A percentile compares a stretch with the other conserved stretches of the same genome.
Evolutionary conservation across 2,797 vertebrate genomes (phyloP).

Genomic region (Pitangus sulphuratus): DNA sequence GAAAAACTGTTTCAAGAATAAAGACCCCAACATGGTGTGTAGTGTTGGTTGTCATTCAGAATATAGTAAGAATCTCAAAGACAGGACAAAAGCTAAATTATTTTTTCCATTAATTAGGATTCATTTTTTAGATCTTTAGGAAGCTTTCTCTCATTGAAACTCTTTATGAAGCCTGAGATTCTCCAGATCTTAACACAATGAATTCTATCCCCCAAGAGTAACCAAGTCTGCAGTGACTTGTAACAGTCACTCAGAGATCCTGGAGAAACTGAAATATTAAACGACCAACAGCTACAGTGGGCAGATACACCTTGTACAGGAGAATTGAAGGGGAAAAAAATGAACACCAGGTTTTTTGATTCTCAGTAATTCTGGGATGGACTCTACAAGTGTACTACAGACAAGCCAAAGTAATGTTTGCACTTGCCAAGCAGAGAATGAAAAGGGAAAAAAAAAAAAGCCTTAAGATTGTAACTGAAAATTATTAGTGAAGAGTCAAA

Average conservation of each 20-base stretch:
- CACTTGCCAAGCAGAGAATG: background rate
- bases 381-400: background rate
- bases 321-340: background rate
- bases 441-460: background rate
- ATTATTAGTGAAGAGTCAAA: background rate
- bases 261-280: background rate
- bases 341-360: background rate
- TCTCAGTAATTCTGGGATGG: background rate
- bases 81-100: background rate
- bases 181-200: background rate
- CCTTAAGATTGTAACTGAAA: background rate
- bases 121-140: background rate
- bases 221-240: background rate
- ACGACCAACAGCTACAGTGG: background rate
- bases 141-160: background rate
- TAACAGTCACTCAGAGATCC: background rate
- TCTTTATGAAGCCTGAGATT: background rate
- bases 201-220: fast-evolving
- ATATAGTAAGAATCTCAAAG: background rate
- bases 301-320: background rate
- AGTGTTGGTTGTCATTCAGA: background rate
- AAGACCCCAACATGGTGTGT: background rate
- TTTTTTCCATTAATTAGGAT: background rate
- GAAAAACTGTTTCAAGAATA: background rate
- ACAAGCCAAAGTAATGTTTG: background rate